Conservation (phyloP, 2,888 invertebrate species). For the Nomada hirtipes region DNA sequence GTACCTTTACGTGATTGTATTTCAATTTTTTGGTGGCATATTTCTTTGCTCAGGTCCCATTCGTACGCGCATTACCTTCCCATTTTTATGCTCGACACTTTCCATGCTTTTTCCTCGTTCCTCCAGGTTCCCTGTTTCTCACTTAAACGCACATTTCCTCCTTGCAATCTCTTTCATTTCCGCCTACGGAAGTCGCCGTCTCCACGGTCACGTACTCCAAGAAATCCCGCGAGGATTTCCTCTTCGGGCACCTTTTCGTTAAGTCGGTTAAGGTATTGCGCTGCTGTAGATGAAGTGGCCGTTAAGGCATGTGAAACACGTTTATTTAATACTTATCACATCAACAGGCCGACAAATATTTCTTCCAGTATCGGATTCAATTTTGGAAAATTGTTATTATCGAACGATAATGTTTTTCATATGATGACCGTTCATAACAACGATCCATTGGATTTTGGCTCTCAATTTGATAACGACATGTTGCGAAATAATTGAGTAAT, state of each 20-base stretch:
- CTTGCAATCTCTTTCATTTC: conserved; percentile 18
- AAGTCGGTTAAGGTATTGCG: conserved; percentile 36
- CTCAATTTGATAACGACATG: too few species aligned
- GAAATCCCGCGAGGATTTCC: conserved; percentile 68
- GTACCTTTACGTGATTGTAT: neutral
- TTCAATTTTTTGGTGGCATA: conserved; percentile 11
- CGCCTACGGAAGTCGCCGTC: conserved; percentile 1
- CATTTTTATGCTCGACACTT: conserved; percentile 6
- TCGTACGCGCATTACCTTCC: neutral
- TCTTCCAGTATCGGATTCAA: too few species aligned
- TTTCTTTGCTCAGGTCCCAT: neutral
- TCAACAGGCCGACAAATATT: too few species aligned
- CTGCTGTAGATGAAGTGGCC: too few species aligned
- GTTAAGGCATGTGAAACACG: too few species aligned
- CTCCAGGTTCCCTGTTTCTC: neutral
- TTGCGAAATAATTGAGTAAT: too few species aligned
- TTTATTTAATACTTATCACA: too few species aligned
- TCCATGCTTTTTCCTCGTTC: neutral
- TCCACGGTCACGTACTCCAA: conserved; percentile 18
- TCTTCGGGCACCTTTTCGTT: conserved; percentile 66
- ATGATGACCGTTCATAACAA: too few species aligned
- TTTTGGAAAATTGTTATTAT: too few species aligned
- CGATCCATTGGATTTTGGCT: too few species aligned
- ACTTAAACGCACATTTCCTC: conserved; percentile 42
- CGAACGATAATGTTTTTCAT: too few species aligned